Evolutionary conservation across 2,113 vertebrate genomes (phyloP).

Genomic region (Trichomycterus rosablanca): DNA sequence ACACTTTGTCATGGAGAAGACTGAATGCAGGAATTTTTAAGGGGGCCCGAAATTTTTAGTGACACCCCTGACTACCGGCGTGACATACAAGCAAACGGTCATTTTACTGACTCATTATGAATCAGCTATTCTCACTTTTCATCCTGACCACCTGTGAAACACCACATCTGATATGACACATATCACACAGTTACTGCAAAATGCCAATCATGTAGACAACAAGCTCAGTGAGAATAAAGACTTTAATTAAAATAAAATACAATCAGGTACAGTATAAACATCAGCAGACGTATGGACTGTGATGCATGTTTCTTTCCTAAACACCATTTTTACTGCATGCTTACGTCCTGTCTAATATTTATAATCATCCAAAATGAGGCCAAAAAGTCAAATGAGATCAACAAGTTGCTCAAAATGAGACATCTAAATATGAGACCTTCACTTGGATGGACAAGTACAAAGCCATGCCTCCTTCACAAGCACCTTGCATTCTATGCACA

Average conservation of each 20-base stretch:
- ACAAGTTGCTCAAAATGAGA: not conserved
- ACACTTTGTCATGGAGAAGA: no score
- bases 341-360: conserved; percentile 2
- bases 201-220: not conserved
- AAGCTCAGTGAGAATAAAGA: no score
- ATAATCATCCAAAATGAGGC: not conserved
- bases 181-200: not conserved
- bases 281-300: conserved; percentile 5
- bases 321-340: conserved; percentile 2
- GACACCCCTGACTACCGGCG: no score
- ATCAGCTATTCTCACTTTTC: not conserved
- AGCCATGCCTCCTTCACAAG: no score
- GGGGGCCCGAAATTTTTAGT: no score
- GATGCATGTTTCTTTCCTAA: not conserved
- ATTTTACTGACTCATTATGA: not conserved
- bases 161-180: conserved; percentile 7
- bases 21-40: no score
- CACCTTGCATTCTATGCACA: no score
- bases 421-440: no score
- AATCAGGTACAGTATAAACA: not conserved
- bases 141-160: not conserved
- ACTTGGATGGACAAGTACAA: no score
- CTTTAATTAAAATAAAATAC: no score
- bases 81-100: not conserved
- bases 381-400: not conserved